Percentiles rank a stretch among this genome's conserved stretches.
These are phyloP conservation scores for Eledona agricola DNA, from an alignment of 2,888 invertebrate genomes.

Conservation along the genomic window DNA sequence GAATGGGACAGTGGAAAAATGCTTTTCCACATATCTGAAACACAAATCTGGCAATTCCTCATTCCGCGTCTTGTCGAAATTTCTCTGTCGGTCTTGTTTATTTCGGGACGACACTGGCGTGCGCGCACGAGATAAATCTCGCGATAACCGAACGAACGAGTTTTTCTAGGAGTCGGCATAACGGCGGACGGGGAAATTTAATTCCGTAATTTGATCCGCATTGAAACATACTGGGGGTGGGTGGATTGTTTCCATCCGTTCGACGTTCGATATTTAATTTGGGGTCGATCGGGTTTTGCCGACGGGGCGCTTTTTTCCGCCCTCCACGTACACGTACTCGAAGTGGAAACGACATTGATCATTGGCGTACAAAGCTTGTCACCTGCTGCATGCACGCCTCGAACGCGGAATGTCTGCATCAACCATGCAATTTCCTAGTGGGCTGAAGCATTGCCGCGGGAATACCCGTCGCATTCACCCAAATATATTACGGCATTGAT, in stretches of 20 bases:
- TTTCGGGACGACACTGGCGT: constrained; percentile 34
- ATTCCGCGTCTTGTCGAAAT: constrained; percentile 28
- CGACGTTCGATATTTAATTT: constrained; percentile 2
- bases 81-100: constrained; percentile 36
- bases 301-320: no score
- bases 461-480: constrained; percentile 10
- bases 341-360: constrained; percentile 39
- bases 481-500: constrained; percentile 23
- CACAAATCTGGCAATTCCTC: constrained; percentile 52
- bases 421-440: constrained; percentile 51
- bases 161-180: constrained; percentile 41
- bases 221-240: constrained; percentile 18
- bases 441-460: constrained; percentile 19
- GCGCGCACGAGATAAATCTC: constrained; percentile 43
- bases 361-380: constrained; percentile 44
- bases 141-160: constrained; percentile 50
- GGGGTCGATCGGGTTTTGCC: not conserved
- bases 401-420: constrained; percentile 45
- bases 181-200: constrained; percentile 30
- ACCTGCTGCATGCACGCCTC: constrained; percentile 42
- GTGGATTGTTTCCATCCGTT: constrained; percentile 8
- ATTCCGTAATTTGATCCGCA: constrained; percentile 34
- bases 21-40: constrained; percentile 49
- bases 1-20: constrained; percentile 49
- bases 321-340: no score